Evolutionary conservation across 1,140 invertebrate genomes (phyloP).

Genomic region (Drosophila nigrodunni): DNA sequence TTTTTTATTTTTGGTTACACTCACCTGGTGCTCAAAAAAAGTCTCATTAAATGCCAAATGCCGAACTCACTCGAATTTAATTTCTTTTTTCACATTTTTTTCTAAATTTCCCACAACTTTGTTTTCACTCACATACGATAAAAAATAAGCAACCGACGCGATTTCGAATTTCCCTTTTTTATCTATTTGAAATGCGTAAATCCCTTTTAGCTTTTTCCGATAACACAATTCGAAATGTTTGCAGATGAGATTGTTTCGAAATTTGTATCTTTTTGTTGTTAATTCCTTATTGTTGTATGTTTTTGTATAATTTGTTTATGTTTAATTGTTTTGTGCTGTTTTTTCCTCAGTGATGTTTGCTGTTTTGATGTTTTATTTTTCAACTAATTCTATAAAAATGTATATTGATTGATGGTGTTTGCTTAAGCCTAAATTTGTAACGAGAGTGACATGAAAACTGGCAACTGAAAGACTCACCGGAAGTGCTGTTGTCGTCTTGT

Average conservation of each 20-base stretch:
- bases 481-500: constrained; percentile 82
- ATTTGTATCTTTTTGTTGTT: constrained; percentile 16
- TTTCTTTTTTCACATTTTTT: constrained; percentile 44
- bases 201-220: constrained; percentile 85
- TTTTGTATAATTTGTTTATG: constrained; percentile 7
- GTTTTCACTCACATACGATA: constrained; percentile 28
- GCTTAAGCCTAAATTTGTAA: not conserved
- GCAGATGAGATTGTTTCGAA: constrained; percentile 67
- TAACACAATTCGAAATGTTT: constrained; percentile 69
- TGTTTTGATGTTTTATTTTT: constrained; percentile 5
- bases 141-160: constrained; percentile 50
- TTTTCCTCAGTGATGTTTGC: constrained; percentile 30
- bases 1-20: constrained; percentile 66
- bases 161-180: not conserved
- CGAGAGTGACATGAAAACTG: constrained; percentile 8
- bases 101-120: constrained; percentile 30
- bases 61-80: constrained; percentile 32
- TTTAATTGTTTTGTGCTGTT: constrained; percentile 29
- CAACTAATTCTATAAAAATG: constrained; percentile 17
- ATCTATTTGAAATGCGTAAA: constrained; percentile 70
- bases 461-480: constrained; percentile 69
- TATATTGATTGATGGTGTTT: constrained; percentile 7
- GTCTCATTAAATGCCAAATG: constrained; percentile 51
- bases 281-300: constrained; percentile 12
- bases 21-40: constrained; percentile 79